Evolutionary conservation across 2,888 invertebrate genomes (phyloP).

Genomic region (Alcis repandata): DNA sequence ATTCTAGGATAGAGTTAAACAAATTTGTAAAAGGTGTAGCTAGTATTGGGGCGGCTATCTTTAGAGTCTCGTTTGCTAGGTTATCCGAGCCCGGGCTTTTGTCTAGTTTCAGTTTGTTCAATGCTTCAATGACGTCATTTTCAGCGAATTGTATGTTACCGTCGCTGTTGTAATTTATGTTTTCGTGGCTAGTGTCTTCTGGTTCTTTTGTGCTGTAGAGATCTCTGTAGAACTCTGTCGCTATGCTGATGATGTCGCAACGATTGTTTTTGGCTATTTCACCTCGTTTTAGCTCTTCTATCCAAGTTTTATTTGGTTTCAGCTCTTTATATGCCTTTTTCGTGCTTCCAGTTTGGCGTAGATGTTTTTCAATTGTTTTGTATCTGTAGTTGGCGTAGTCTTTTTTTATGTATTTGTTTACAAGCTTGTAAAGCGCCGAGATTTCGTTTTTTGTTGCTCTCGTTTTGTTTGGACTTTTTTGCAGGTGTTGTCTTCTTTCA

Average conservation of each 20-base stretch:
- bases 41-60: slow-evolving; percentile 4
- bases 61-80: slow-evolving; percentile 35
- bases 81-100: no score
- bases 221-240: slow-evolving; percentile 43
- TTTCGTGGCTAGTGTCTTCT: slow-evolving; percentile 9
- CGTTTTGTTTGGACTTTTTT: slow-evolving; percentile 39
- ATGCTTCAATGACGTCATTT: slow-evolving; percentile 33
- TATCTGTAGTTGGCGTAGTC: slow-evolving; percentile 29
- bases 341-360: slow-evolving; percentile 18
- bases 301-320: slow-evolving; percentile 36
- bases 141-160: not conserved
- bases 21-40: slow-evolving; percentile 24
- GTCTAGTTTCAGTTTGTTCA: slow-evolving; percentile 30
- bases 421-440: no score
- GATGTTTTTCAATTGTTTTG: slow-evolving; percentile 19
- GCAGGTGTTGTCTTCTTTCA: slow-evolving; percentile 37
- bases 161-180: not conserved
- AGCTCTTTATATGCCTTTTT: slow-evolving; percentile 37
- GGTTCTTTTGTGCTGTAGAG: slow-evolving; percentile 21
- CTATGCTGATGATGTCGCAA: slow-evolving; percentile 36
- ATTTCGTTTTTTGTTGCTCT: slow-evolving; percentile 37
- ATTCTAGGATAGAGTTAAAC: slow-evolving; percentile 29
- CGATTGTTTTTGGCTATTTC: slow-evolving; percentile 1
- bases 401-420: slow-evolving; percentile 27
- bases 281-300: slow-evolving; percentile 32